Percentiles rank a stretch among this genome's conserved stretches.
Conservation (phyloP, 2,888 invertebrate genomes). For the Tubulanus polymorphus region DNA sequence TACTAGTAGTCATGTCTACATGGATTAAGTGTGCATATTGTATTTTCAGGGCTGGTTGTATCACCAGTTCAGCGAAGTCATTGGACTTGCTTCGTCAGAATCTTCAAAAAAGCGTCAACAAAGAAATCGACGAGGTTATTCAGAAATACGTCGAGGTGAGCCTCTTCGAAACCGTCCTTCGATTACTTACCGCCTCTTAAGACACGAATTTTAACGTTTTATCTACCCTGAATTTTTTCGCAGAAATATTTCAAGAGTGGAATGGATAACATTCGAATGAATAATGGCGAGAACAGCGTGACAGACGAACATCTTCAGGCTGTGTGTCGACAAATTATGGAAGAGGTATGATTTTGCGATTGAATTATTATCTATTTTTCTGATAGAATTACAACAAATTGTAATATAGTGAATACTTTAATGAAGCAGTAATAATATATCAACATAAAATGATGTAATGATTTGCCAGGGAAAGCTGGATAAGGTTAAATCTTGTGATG, state of each 20-base stretch:
- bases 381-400: constrained; percentile 6
- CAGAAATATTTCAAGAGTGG: constrained; percentile 79
- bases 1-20: not conserved
- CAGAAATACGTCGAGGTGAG: constrained; percentile 72
- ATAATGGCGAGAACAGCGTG: constrained; percentile 68
- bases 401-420: too few relatives aligned
- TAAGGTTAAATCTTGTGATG: too few relatives aligned
- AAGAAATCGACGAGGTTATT: constrained; percentile 73
- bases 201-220: not conserved
- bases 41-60: constrained; percentile 37
- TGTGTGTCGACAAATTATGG: constrained; percentile 73
- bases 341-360: constrained; percentile 63
- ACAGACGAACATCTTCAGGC: constrained; percentile 68
- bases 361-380: constrained; percentile 1
- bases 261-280: constrained; percentile 70
- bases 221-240: constrained; percentile 41
- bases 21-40: not conserved
- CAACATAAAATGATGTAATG: too few relatives aligned
- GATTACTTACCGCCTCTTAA: too few relatives aligned
- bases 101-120: constrained; percentile 72
- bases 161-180: too few relatives aligned
- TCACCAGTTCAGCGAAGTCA: constrained; percentile 66
- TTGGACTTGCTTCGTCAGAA: constrained; percentile 71
- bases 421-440: too few relatives aligned
- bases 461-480: too few relatives aligned